A percentile compares a stretch with the other conserved stretches of the same genome.
These are phyloP conservation scores for Cyprinus carpio DNA, from an alignment of 2,113 vertebrate genomes.

Conservation along the genomic window DNA sequence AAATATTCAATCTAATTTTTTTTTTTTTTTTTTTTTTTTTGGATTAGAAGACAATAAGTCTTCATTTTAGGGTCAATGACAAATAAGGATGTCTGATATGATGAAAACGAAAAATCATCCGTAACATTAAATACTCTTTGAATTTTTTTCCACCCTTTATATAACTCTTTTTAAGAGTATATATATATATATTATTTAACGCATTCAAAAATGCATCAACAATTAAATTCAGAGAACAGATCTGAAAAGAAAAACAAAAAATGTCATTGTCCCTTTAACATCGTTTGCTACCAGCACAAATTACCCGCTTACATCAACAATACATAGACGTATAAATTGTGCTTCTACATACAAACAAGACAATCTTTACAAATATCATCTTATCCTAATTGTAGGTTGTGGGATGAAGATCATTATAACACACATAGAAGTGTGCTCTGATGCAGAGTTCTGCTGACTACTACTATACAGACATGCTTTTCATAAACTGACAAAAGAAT, in stretches of 20 bases:
- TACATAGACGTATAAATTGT: neutral
- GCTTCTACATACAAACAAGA: slow-evolving; percentile 2
- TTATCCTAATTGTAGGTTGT: neutral
- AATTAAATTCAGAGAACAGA: too few relatives aligned
- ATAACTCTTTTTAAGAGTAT: too few relatives aligned
- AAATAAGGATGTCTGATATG: neutral
- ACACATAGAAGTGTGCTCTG: neutral
- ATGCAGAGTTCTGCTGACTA: neutral
- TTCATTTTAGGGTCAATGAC: neutral
- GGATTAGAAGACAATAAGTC: neutral
- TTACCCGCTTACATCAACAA: too few relatives aligned
- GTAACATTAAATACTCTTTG: neutral
- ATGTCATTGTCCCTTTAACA: too few relatives aligned
- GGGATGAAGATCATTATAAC: neutral
- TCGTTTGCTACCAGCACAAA: too few relatives aligned
- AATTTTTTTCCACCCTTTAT: too few relatives aligned
- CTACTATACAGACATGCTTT: slow-evolving; percentile 19
- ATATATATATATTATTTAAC: too few relatives aligned
- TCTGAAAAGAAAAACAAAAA: too few relatives aligned
- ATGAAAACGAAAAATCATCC: neutral
- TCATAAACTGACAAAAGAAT: neutral
- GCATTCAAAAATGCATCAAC: too few relatives aligned
- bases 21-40: too few relatives aligned
- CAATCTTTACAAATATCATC: slow-evolving; percentile 1
- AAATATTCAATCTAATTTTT: neutral